Evolutionary conservation across 2,888 invertebrate species (phyloP).

Genomic region (Leptinotarsa rubiginosa): DNA sequence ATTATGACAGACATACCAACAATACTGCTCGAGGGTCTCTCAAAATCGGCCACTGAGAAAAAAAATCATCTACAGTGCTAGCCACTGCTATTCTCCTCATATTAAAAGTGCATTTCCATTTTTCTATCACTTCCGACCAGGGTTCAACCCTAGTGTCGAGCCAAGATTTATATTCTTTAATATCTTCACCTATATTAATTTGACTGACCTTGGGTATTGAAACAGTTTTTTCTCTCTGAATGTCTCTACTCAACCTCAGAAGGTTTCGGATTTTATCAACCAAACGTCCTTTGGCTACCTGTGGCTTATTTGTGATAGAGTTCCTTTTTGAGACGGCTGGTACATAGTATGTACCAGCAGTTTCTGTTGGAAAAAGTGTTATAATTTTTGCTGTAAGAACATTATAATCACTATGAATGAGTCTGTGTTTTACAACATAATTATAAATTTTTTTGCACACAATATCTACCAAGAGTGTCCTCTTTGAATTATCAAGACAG

Average conservation of each 20-base stretch:
- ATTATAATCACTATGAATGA: background rate
- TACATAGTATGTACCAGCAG: conserved; percentile 7
- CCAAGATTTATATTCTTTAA: too few relatives aligned
- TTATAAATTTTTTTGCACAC: background rate
- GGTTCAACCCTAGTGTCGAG: too few relatives aligned
- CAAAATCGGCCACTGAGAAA: too few relatives aligned
- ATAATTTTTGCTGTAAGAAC: background rate
- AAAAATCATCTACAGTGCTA: too few relatives aligned
- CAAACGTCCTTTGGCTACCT: background rate
- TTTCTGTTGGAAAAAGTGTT: background rate
- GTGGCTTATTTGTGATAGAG: background rate
- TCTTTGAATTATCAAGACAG: background rate
- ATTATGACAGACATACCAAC: too few relatives aligned
- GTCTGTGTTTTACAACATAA: background rate
- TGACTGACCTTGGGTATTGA: background rate
- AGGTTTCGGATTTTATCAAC: background rate
- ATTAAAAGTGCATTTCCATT: too few relatives aligned
- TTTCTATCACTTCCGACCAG: too few relatives aligned
- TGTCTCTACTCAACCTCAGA: conserved; percentile 9
- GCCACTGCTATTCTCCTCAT: too few relatives aligned
- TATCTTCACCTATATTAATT: too few relatives aligned
- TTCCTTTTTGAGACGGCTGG: background rate
- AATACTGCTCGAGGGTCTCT: too few relatives aligned
- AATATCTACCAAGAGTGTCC: background rate
- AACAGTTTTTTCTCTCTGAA: background rate